Evolutionary conservation across 2,113 vertebrate genomes (phyloP).

Genomic region (Regulus satrapa): DNA sequence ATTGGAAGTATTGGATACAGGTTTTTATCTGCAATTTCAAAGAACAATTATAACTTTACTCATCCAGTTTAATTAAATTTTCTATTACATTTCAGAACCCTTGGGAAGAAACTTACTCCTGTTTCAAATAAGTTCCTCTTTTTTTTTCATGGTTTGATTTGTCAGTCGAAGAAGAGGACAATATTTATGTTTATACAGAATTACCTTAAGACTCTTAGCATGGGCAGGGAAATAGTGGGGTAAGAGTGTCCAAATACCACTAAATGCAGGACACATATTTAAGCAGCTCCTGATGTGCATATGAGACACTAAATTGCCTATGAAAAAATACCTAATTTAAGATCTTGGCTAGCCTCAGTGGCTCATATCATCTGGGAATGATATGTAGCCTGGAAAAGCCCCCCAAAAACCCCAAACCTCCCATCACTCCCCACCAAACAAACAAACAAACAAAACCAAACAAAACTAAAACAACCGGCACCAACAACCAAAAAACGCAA

Average conservation of each 20-base stretch:
- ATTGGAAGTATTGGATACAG: fast-evolving
- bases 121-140: not conserved
- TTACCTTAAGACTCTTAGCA: not conserved
- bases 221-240: not conserved
- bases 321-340: not conserved
- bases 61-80: not conserved
- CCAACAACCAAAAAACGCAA: too few relatives aligned
- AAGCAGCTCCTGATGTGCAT: fast-evolving
- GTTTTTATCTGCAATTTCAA: not conserved
- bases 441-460: too few relatives aligned
- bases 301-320: not conserved
- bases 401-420: not conserved
- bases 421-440: too few relatives aligned
- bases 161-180: not conserved
- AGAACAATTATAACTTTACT: not conserved
- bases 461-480: not conserved
- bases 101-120: not conserved
- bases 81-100: not conserved
- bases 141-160: not conserved
- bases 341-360: not conserved
- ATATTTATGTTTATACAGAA: not conserved
- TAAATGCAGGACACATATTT: not conserved
- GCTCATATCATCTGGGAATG: not conserved
- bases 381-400: not conserved
- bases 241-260: not conserved